Base-by-base conservation (phyloP, 2,797 vertebrate species). In the Sebastes vulpes region DNA sequence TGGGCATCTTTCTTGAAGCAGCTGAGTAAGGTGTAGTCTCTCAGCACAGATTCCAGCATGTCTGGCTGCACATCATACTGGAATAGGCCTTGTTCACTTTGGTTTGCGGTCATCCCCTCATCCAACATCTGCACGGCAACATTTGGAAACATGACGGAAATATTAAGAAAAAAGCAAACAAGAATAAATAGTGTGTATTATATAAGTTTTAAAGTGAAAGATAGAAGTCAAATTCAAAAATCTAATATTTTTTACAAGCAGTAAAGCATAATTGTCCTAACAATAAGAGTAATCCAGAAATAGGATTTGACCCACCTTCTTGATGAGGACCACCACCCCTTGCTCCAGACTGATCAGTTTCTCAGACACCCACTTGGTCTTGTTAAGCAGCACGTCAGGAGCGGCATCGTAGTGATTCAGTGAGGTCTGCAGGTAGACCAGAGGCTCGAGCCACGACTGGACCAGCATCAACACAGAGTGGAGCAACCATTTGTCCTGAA, bases 1-100 rank as follows among this genome's bases (percentile, higher is more conserved):
- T 96, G 96, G 28, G 95, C 92, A 1, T 96, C 95, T 46, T 96
- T 96, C 85, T 95, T 96, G 92, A 96, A 96, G 93, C 96, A 96
- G 84, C 73, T 91, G 67, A 96, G 90, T 3, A 95, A 76, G 25
- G 77, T 84, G 20, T 96, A 95, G 86, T 96, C 95, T 25, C 89
- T 91, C 73, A 95, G 79, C 12, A 96, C 82, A 1, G 94, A 95
- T 38, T 95, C 95, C 77, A 95, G 67, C 83, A 95, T 79, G 58
- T 95, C 91, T 0, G 91, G 92, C 61, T 91, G 92, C n/a, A 60
- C 31, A 3, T 94, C 88, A 0, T 89, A 80, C 21, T 86, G 89
- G 59, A 66, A 58, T 0, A 91, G 48, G 29, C 80, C 53, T 28
- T 90, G 92, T 10, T 94, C 87, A 1, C 59, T 88, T 70, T 81